phyloP scores from a whole-genome alignment of 2,797 vertebrate genomes.

The Thunnus albacares region DNA sequence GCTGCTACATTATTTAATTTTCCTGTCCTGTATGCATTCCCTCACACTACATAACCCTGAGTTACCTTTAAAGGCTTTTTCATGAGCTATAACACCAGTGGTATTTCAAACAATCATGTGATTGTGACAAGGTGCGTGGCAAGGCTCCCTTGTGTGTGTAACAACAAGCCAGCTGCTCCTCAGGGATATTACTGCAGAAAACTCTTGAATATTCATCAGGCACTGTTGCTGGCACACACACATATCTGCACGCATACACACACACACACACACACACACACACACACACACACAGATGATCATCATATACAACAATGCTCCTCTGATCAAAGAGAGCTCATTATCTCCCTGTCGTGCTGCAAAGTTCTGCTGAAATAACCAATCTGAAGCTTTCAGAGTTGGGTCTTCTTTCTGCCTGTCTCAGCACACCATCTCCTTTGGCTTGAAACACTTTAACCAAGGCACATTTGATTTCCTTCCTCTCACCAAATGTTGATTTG shows the following conservation, averaged over 20 bases:
- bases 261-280: conserved; percentile 21
- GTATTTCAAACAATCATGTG: conserved; percentile 50
- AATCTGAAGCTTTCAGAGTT: conserved; percentile 67
- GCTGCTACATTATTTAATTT: not conserved
- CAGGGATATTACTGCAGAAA: conserved; percentile 66
- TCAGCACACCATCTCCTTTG: conserved; percentile 65
- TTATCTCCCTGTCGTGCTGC: conserved; percentile 73
- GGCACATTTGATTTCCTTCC: conserved; percentile 58
- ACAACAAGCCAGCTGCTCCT: conserved; percentile 74
- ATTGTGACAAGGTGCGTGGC: conserved; percentile 50
- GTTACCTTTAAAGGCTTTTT: conserved; percentile 37
- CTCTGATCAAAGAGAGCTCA: conserved; percentile 83
- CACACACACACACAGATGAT: conserved; percentile 45
- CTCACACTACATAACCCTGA: not conserved
- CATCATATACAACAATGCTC: conserved; percentile 73
- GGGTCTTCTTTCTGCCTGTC: conserved; percentile 63
- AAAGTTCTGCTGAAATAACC: conserved; percentile 75
- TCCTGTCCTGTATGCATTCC: not conserved
- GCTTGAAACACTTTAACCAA: conserved; percentile 50
- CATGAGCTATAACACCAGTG: conserved; percentile 13
- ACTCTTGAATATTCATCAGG: conserved; percentile 79
- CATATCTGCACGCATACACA: conserved; percentile 9
- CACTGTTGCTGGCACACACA: conserved; percentile 37
- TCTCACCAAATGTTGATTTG: conserved; percentile 71
- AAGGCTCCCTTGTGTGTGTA: conserved; percentile 58